phyloP scores from a whole-genome alignment of 2,888 invertebrate genomes.

The Trichopoda pennipes region DNA sequence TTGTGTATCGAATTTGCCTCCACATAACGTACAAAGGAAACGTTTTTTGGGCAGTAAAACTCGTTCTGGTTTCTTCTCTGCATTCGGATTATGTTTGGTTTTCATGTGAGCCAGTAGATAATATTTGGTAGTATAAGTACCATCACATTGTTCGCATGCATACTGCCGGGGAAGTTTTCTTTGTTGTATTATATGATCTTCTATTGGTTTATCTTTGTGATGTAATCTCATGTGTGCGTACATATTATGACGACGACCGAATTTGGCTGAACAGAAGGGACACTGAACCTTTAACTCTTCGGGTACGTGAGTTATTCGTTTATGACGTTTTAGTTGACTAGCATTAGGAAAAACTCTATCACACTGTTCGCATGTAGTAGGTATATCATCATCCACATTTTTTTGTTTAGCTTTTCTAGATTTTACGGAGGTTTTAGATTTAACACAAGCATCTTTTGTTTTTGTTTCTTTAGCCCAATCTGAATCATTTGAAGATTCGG shows the following conservation, averaged over 20 bases:
- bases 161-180: conserved; percentile 78
- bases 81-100: conserved; percentile 71
- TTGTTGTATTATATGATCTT: conserved; percentile 63
- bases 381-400: conserved; percentile 77
- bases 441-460: conserved; percentile 23
- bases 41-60: conserved; percentile 60
- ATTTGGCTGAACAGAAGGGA: conserved; percentile 83
- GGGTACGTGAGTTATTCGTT: conserved; percentile 83
- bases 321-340: conserved; percentile 85
- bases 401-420: conserved; percentile 53
- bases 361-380: conserved; percentile 83
- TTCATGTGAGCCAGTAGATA: conserved; percentile 76
- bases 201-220: conserved; percentile 63
- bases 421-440: conserved; percentile 36
- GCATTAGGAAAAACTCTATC: conserved; percentile 85
- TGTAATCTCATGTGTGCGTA: conserved; percentile 82
- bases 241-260: conserved; percentile 83
- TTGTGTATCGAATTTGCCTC: conserved; percentile 54
- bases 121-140: conserved; percentile 78
- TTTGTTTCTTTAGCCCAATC: conserved; percentile 43
- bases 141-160: conserved; percentile 75
- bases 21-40: conserved; percentile 59
- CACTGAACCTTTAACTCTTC: conserved; percentile 83
- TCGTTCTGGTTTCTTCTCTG: conserved; percentile 51
- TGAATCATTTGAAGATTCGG: conserved; percentile 51